Conservation (phyloP, 2,888 invertebrate genomes). For the Onchidella celtica region DNA sequence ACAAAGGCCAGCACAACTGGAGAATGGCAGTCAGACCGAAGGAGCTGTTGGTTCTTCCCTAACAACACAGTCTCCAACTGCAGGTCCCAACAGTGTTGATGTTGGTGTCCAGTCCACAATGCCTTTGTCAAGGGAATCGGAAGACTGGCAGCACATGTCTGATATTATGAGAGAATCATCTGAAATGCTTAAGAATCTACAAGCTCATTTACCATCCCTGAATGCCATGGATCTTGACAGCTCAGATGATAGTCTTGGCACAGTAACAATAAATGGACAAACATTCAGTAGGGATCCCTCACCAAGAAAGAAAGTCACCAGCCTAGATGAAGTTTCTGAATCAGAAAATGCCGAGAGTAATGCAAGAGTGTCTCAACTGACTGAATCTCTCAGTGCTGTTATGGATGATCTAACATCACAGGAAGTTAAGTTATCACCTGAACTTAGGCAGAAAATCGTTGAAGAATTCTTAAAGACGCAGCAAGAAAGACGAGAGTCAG, state of each 20-base stretch:
- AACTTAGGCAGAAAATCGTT: conserved; percentile 45
- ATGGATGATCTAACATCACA: conserved; percentile 3
- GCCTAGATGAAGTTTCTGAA: not conserved
- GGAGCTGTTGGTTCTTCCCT: not conserved
- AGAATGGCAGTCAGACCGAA: conserved; percentile 49
- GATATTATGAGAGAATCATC: conserved; percentile 67
- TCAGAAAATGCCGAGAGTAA: not conserved
- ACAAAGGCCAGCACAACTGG: conserved; percentile 22
- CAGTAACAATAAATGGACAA: conserved; percentile 3
- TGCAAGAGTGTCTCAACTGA: not conserved
- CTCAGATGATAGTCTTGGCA: conserved; percentile 22
- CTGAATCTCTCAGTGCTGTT: not conserved
- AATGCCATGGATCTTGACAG: not conserved
- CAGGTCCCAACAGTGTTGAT: not conserved
- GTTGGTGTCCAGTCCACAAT: not conserved
- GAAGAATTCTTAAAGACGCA: conserved; percentile 29
- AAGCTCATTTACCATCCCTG: conserved; percentile 30
- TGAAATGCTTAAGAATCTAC: conserved; percentile 56
- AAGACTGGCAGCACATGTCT: conserved; percentile 62
- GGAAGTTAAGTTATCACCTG: conserved; percentile 33
- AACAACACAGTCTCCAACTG: not conserved
- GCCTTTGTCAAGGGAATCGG: conserved; percentile 28
- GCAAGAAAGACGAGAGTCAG: not conserved
- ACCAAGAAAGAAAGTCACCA: not conserved
- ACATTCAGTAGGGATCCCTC: conserved; percentile 3